phyloP scores from a whole-genome alignment of 2,113 vertebrate species.

The Semnopithecus entellus region DNA sequence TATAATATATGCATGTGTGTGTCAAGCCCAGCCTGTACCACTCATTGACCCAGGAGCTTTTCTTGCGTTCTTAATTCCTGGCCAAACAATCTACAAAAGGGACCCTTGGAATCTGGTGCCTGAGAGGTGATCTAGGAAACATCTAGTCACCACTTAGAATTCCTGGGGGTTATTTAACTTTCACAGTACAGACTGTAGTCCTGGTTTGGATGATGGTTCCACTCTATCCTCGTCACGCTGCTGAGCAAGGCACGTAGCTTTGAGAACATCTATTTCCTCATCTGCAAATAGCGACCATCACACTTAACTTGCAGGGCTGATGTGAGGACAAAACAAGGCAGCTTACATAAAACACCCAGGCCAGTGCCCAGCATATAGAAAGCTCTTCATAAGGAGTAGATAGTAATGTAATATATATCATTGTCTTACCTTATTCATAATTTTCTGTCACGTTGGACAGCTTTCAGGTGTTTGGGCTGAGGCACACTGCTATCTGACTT shows the following conservation, averaged over 20 bases:
- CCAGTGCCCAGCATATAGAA: neutral
- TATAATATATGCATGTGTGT: rapidly evolving
- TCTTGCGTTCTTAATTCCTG: neutral
- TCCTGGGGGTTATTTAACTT: neutral
- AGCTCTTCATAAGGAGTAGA: neutral
- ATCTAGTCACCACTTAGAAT: neutral
- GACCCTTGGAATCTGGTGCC: neutral
- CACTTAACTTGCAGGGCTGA: neutral
- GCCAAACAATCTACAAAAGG: neutral
- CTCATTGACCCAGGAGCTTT: neutral
- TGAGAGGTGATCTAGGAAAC: neutral
- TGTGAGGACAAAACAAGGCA: neutral
- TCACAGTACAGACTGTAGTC: neutral
- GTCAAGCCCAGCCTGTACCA: neutral
- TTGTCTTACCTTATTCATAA: neutral
- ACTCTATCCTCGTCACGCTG: rapidly evolving
- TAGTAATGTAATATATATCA: too few relatives aligned
- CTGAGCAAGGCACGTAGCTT: neutral
- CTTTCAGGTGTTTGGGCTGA: neutral
- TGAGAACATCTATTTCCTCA: neutral
- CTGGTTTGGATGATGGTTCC: neutral
- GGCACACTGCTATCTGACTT: neutral
- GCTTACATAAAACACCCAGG: neutral
- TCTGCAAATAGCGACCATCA: neutral
- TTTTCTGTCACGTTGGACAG: neutral